A percentile compares a stretch with the other conserved stretches of the same genome.
These are phyloP conservation scores for Poliocrania exsul DNA, from an alignment of 2,797 vertebrate genomes.

Conservation along the genomic window DNA sequence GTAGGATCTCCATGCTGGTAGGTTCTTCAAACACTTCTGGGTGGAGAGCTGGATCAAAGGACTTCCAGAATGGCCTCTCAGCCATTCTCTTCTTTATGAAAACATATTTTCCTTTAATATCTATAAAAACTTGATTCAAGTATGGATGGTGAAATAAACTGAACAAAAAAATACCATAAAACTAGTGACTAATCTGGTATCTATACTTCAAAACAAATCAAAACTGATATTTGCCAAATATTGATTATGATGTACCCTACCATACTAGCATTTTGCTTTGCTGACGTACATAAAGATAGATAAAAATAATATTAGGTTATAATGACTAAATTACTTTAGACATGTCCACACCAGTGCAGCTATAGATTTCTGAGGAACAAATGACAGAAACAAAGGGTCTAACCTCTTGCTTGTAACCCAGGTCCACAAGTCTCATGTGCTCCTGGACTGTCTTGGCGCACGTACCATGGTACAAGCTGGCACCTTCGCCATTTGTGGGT, in stretches of 20 bases:
- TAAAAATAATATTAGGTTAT: neutral
- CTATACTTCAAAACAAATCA: neutral
- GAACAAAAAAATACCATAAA: neutral
- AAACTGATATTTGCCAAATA: neutral
- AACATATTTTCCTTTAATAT: neutral
- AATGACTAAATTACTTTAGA: neutral
- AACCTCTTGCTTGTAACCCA: constrained; percentile 95
- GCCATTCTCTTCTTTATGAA: neutral
- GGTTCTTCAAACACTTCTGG: neutral
- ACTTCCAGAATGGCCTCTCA: neutral
- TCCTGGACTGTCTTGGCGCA: constrained; percentile 86
- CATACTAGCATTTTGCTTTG: neutral
- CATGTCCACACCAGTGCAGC: neutral
- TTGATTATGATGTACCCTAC: neutral
- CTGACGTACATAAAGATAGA: neutral
- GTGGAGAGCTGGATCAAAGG: neutral
- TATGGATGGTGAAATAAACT: neutral
- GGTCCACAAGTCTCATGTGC: constrained; percentile 93
- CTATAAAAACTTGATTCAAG: neutral
- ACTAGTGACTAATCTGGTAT: neutral
- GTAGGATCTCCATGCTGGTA: neutral
- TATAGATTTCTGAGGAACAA: neutral
- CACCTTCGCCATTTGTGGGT: constrained; percentile 97
- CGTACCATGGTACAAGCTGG: constrained; percentile 92
- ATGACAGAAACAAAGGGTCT: constrained; percentile 4